Percentiles rank a stretch among this genome's conserved stretches.
phyloP scores from a whole-genome alignment of 2,888 invertebrate genomes.

The Odontothrips loti region DNA sequence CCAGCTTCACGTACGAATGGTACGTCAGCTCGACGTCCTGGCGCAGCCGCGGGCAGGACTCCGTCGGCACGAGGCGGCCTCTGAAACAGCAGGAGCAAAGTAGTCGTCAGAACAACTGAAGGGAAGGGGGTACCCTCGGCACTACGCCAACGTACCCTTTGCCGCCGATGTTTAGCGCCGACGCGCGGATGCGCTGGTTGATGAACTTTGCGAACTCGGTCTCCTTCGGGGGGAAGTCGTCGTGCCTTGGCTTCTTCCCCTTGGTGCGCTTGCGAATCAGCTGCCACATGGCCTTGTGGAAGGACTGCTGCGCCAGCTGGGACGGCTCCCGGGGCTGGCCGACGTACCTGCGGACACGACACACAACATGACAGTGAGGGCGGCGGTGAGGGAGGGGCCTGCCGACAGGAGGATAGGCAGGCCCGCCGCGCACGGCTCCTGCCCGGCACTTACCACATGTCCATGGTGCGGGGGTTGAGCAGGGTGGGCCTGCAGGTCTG shows the following conservation, averaged over 20 bases:
- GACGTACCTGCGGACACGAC: background rate
- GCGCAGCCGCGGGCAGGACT: background rate
- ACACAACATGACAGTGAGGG: background rate
- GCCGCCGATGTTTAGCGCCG: background rate
- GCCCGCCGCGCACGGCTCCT: background rate
- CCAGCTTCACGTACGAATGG: background rate
- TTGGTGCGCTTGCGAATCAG: constrained; percentile 5
- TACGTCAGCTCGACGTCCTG: constrained; percentile 5
- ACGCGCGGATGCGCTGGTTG: background rate
- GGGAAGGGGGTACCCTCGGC: too few species aligned
- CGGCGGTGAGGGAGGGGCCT: too few species aligned
- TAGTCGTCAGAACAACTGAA: background rate
- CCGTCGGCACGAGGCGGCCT: background rate
- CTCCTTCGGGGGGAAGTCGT: background rate
- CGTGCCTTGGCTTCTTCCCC: background rate
- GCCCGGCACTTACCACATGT: constrained; percentile 1
- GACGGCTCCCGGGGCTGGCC: background rate
- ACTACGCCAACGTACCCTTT: background rate
- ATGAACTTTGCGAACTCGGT: background rate
- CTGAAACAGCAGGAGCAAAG: too few species aligned
- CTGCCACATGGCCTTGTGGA: constrained; percentile 25
- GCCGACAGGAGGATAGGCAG: background rate
- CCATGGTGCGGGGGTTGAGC: constrained; percentile 11
- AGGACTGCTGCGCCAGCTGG: background rate
- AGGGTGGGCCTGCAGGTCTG: constrained; percentile 11